Evolutionary conservation across 2,797 vertebrate species (phyloP).

Genomic region (Phaenicophaeus curvirostris): DNA sequence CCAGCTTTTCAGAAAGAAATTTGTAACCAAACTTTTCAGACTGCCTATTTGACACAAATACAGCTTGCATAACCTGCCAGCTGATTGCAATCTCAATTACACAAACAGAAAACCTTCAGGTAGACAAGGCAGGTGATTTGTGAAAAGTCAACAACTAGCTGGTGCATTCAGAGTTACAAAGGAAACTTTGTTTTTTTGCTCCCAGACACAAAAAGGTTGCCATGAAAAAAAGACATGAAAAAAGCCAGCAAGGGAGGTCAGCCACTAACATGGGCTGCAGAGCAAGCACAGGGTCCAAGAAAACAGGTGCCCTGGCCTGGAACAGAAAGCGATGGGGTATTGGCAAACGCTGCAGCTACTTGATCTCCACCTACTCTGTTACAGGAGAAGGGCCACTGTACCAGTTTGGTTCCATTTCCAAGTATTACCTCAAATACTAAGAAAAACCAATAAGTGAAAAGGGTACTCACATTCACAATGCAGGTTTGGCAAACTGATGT

Average conservation of each 20-base stretch:
- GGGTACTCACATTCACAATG: constrained; percentile 96
- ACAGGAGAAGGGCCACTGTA: not conserved
- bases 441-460: not conserved
- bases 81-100: not conserved
- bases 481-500: constrained; percentile 96
- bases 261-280: not conserved
- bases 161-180: not conserved
- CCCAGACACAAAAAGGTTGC: not conserved
- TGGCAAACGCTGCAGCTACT: constrained; percentile 6
- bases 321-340: not conserved
- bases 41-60: not conserved
- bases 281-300: not conserved
- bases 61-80: not conserved
- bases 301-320: not conserved
- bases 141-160: not conserved
- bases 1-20: not conserved
- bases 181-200: not conserved
- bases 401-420: not conserved
- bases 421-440: not conserved
- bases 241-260: not conserved
- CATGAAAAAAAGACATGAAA: not conserved
- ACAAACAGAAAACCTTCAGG: not conserved
- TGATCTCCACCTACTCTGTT: not conserved
- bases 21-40: not conserved
- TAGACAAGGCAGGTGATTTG: not conserved